Conservation (phyloP, 2,888 invertebrate species). For the Oegoconia quadripuncta region DNA sequence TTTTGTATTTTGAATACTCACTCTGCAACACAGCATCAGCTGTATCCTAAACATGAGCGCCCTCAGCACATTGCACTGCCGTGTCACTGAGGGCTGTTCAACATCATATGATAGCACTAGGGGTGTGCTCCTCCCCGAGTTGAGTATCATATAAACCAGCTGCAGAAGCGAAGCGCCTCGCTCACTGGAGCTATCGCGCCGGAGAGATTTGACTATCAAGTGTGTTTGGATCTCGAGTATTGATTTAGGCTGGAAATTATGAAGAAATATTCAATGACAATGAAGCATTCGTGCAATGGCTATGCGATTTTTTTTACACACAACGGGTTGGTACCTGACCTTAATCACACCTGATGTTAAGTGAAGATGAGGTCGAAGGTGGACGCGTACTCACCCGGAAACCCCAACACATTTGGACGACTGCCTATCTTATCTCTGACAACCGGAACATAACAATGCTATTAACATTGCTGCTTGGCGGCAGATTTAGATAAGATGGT, state of each 20-base stretch:
- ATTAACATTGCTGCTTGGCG: too few relatives aligned
- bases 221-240: conserved; percentile 55
- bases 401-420: too few relatives aligned
- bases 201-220: conserved; percentile 48
- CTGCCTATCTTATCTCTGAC: too few relatives aligned
- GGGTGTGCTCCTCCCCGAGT: conserved; percentile 47
- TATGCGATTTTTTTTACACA: too few relatives aligned
- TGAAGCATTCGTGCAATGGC: too few relatives aligned
- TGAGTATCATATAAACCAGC: conserved; percentile 53
- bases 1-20: too few relatives aligned
- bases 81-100: conserved; percentile 22
- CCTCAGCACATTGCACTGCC: conserved; percentile 51
- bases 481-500: too few relatives aligned
- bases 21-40: conserved; percentile 59
- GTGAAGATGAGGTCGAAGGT: too few relatives aligned
- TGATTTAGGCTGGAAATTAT: conserved; percentile 52
- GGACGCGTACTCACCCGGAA: too few relatives aligned
- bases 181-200: conserved; percentile 47
- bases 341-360: too few relatives aligned
- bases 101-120: conserved; percentile 43
- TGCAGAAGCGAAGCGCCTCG: conserved; percentile 52
- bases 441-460: too few relatives aligned
- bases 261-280: background rate
- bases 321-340: too few relatives aligned
- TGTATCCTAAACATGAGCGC: conserved; percentile 67